Evolutionary conservation across 2,113 vertebrate genomes (phyloP).

Genomic region (Brachyhypopomus occidentalis): DNA sequence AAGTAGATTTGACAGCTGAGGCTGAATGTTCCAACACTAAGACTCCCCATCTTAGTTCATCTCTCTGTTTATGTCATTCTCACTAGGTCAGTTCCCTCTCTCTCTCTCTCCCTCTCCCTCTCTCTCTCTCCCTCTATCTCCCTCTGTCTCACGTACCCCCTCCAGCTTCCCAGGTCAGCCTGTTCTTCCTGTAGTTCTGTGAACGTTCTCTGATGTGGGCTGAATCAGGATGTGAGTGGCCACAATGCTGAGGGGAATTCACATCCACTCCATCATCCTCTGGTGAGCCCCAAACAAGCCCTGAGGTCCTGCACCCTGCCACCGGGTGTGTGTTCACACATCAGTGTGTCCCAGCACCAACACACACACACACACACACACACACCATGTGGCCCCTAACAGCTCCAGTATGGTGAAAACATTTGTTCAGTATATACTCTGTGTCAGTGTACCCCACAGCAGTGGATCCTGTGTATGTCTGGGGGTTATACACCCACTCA

Average conservation of each 20-base stretch:
- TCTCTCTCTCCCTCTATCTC: slow-evolving; percentile 69
- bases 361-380: slow-evolving; percentile 21
- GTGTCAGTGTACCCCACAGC: too few relatives aligned
- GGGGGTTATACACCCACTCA: too few relatives aligned
- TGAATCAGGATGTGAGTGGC: slow-evolving; percentile 46
- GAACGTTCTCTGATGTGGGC: slow-evolving; percentile 54
- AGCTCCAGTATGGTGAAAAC: slow-evolving; percentile 57
- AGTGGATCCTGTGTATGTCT: too few relatives aligned
- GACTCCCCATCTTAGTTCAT: slow-evolving; percentile 39
- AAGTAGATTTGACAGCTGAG: too few relatives aligned
- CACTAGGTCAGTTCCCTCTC: not conserved
- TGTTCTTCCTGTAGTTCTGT: slow-evolving; percentile 18
- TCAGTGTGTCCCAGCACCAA: slow-evolving; percentile 47
- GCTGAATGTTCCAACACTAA: too few relatives aligned
- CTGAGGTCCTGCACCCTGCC: slow-evolving; percentile 11
- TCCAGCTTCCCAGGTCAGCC: slow-evolving; percentile 18
- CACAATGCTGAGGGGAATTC: not conserved
- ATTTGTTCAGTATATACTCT: slow-evolving; percentile 66
- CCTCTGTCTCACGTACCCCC: slow-evolving; percentile 46
- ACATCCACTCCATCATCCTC: slow-evolving; percentile 27
- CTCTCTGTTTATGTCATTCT: slow-evolving; percentile 55
- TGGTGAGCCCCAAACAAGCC: slow-evolving; percentile 6
- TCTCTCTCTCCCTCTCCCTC: slow-evolving; percentile 72
- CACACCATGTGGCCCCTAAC: slow-evolving; percentile 28
- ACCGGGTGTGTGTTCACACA: slow-evolving; percentile 58